Base-by-base conservation (phyloP, 2,888 invertebrate genomes). In the Allophyes oxyacanthae region DNA sequence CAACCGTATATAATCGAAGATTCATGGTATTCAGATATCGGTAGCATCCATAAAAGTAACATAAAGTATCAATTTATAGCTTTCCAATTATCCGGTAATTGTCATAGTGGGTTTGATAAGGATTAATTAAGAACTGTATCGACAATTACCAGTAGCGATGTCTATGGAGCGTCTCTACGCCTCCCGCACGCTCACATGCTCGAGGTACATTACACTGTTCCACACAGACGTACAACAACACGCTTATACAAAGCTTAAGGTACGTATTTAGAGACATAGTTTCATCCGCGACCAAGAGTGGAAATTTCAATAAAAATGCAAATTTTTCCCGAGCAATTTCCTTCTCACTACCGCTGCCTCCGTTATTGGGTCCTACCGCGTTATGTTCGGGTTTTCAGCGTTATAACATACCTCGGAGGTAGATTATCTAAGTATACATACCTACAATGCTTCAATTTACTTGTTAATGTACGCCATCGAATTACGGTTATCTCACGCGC, bases 231-330 rank as follows among this genome's bases (percentile, higher is more conserved):
- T 72, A 40, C 36, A 56, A 75, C 81, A 82, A 78, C 75, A 79
- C 78, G 78, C 79, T 83, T 84, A 85, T 85, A 88, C 86, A 84
- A 86, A 88, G 84, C 85, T 90, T 85, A 86, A 88, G 86, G 84
- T 90, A 87, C 82, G 84, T 89, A 89, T 87, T 89, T 88, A 89
- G 84, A 89, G 84, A 88, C 85, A 87, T 89, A 91, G 89, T 91
- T 90, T 89, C 87, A 89, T 89, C 86, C 86, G 81, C 84, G 86
- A 82, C 85, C 87, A 87, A 86, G 88, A 91, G 88, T 91, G 87
- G 90, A 91, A 92, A 91, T 86, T 92, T 91, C 92, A 91, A 93
- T 93, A 93, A 92, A 94, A 90, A 94, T 93, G 93, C 88, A 89
- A 94, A 93, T 92, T 90, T 86, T 86, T 83, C 81, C 82, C 79